Conservation (phyloP, 2,888 invertebrate genomes). For the Neoscelio sp. region DNA sequence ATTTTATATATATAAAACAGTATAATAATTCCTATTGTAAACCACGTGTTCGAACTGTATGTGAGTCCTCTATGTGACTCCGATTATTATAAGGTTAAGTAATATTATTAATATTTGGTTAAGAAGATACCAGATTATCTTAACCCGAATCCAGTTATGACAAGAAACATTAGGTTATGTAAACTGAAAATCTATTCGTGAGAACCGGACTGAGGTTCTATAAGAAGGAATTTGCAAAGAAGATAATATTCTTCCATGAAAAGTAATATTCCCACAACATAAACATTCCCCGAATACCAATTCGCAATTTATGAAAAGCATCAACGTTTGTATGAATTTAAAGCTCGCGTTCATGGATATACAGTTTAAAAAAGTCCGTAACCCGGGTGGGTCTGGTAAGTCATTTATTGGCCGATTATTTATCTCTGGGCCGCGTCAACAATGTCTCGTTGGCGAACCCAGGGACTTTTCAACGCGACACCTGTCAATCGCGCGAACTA, state of each 20-base stretch:
- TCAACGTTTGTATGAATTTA: constrained; percentile 10
- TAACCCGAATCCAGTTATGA: no score
- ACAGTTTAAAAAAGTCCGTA: constrained; percentile 22
- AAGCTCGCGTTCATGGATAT: constrained; percentile 36
- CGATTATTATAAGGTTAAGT: no score
- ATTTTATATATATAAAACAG: no score
- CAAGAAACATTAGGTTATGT: no score
- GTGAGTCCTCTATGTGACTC: no score
- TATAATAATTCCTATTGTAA: no score
- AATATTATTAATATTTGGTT: no score
- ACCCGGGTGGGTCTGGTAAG: constrained; percentile 19
- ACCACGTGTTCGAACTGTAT: no score
- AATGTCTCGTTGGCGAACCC: constrained; percentile 23
- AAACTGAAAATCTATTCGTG: no score
- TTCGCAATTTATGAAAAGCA: constrained; percentile 24
- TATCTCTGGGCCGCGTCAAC: constrained; percentile 36
- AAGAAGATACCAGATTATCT: no score
- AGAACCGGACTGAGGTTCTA: no score
- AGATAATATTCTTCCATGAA: constrained; percentile 7
- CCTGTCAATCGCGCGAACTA: constrained; percentile 59
- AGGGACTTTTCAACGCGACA: constrained; percentile 43
- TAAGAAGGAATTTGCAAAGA: no score
- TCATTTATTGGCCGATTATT: constrained; percentile 45
- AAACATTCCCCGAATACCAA: constrained; percentile 11
- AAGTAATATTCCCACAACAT: constrained; percentile 11